Conservation (phyloP, 2,113 vertebrate species). For the Pseudorasbora parva region DNA sequence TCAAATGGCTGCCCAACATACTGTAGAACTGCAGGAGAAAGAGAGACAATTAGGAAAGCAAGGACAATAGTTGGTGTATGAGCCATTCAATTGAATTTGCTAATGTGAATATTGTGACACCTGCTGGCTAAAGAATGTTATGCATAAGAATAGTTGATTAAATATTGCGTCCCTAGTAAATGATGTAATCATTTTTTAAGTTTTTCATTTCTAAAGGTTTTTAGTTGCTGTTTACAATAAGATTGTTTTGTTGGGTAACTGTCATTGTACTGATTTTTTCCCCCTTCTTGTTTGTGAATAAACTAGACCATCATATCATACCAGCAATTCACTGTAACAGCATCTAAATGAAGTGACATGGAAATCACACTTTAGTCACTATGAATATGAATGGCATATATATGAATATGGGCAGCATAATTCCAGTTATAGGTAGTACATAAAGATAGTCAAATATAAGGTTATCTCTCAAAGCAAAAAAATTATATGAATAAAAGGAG, state of each 20-base stretch:
- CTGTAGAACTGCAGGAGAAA: conserved; percentile 81
- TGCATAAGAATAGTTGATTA: background rate
- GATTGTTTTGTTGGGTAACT: background rate
- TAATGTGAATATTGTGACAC: background rate
- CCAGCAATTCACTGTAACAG: background rate
- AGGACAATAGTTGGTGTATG: background rate
- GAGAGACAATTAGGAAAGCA: background rate
- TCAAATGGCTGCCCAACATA: conserved; percentile 91
- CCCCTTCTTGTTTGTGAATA: background rate
- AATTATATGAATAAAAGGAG: background rate
- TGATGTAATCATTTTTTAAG: too few species aligned
- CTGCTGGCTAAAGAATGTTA: background rate
- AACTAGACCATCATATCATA: background rate
- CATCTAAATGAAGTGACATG: background rate
- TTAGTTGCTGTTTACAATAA: background rate
- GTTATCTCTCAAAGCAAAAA: background rate
- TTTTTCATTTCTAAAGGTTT: too few species aligned
- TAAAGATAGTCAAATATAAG: background rate
- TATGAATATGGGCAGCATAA: background rate
- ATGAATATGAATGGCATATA: background rate
- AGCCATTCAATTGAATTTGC: too few species aligned
- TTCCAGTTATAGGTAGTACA: background rate
- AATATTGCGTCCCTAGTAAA: background rate
- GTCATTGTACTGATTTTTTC: background rate
- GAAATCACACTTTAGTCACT: background rate